Evolutionary conservation across 2,113 vertebrate genomes (phyloP), one percentile per base, ranked within the genome.

Genomic region (Himantopus leucocephalus): DNA sequence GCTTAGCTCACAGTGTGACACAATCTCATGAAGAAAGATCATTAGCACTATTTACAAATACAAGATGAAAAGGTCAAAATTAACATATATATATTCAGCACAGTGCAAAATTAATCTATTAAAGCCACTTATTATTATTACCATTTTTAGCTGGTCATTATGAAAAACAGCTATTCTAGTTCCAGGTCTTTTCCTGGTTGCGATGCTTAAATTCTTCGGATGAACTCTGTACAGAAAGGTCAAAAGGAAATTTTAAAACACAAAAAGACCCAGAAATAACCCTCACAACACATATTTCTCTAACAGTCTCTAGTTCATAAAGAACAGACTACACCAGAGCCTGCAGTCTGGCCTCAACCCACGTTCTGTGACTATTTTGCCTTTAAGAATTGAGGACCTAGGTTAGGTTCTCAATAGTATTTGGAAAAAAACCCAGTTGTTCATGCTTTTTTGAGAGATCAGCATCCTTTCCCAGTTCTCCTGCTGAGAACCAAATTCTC

Each of bases 131-230:
- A 88, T 85, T 80, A 93, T 97, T 97, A 93, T 97, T 97, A 98
- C 97, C 96, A 85, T 92, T 86, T 98, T 96, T 79, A 92, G 58
- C 48, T 59, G 96, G 37, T 52, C 86, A 62, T 39, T 91, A 73
- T 29, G 67, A 88, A 97, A 96, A 93, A 87, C 26, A 53, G 67
- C 72, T 29, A 75, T 95, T 95, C 79, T 95, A 35, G 85, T 98
- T 17, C 97, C 86, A n/a, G 98, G 96, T 74, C 98, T 98, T 97
- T 98, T 98, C 50, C 96, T 92, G 4, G 97, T 93, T 11, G 90
- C 56, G 96, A 94, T 64, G 98, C 91, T 63, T 26, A 58, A 80
- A 77, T 71, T 96, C 90, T 90, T 90, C 68, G 78, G 88, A 88
- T 67, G 96, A 94, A 90, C n/a, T 52, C 98, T 98, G 90, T 48